A percentile compares a stretch with the other conserved stretches of the same genome.
These are phyloP conservation scores for Heliopora coerulea DNA, from an alignment of 92 coral and sea anemone genomes.

Conservation along the genomic window DNA sequence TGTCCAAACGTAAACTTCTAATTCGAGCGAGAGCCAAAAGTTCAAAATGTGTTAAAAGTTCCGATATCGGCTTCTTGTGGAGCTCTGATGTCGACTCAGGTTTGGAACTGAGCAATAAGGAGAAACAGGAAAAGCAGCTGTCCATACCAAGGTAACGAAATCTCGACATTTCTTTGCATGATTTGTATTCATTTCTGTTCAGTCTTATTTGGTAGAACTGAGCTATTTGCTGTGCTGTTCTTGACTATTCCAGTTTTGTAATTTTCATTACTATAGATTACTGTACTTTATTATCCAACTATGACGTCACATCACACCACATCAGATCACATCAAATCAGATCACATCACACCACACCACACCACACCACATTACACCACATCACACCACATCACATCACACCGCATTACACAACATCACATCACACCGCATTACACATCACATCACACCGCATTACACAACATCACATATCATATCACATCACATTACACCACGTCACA, in stretches of 20 bases:
- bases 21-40: background rate
- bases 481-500: background rate
- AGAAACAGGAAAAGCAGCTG: background rate
- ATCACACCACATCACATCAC: background rate
- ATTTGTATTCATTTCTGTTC: background rate
- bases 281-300: background rate
- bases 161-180: background rate
- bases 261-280: too few species aligned
- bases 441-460: background rate
- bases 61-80: background rate
- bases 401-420: background rate
- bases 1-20: background rate
- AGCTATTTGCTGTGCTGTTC: too few species aligned
- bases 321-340: too few species aligned
- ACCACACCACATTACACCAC: background rate
- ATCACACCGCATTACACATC: background rate
- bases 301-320: conserved; percentile 2
- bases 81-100: background rate
- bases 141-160: background rate
- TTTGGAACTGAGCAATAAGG: background rate
- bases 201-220: background rate
- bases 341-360: background rate
- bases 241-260: too few species aligned
- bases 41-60: background rate
- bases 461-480: background rate